Evolutionary conservation across 2,113 vertebrate genomes (phyloP).

Genomic region (Madoqua kirkii): DNA sequence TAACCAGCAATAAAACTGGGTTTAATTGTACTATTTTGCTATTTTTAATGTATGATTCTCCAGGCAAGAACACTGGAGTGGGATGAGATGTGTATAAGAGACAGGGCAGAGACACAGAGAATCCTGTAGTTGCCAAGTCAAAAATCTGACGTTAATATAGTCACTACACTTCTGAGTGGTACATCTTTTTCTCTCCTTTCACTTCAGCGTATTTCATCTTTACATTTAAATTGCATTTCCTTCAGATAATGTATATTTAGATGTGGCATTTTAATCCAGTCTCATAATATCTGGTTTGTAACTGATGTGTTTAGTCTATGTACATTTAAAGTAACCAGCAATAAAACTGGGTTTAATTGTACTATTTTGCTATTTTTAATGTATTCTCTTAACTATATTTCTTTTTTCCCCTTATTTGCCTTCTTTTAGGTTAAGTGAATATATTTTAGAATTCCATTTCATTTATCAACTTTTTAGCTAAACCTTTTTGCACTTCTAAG

Average conservation of each 20-base stretch:
- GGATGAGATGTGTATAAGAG: too few species aligned
- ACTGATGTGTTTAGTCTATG: neutral
- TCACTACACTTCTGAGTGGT: too few species aligned
- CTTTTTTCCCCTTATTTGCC: neutral
- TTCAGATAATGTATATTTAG: neutral
- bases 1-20: neutral
- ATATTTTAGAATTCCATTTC: slow-evolving; percentile 14
- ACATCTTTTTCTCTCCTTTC: too few species aligned
- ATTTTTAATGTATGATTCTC: neutral
- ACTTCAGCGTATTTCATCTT: neutral
- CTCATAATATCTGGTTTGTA: neutral
- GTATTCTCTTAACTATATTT: neutral
- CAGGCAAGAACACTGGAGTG: too few species aligned
- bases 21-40: neutral
- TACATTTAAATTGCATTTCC: neutral
- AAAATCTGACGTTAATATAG: too few species aligned
- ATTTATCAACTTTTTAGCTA: neutral
- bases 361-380: neutral
- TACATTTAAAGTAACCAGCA: neutral
- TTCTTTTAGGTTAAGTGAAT: neutral
- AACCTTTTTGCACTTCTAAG: neutral
- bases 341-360: neutral
- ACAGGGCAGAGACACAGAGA: too few species aligned
- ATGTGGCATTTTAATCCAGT: neutral
- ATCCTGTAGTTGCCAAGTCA: too few species aligned